Evolutionary conservation across 2,113 vertebrate species (phyloP).

Genomic region (Pterocles gutturalis): DNA sequence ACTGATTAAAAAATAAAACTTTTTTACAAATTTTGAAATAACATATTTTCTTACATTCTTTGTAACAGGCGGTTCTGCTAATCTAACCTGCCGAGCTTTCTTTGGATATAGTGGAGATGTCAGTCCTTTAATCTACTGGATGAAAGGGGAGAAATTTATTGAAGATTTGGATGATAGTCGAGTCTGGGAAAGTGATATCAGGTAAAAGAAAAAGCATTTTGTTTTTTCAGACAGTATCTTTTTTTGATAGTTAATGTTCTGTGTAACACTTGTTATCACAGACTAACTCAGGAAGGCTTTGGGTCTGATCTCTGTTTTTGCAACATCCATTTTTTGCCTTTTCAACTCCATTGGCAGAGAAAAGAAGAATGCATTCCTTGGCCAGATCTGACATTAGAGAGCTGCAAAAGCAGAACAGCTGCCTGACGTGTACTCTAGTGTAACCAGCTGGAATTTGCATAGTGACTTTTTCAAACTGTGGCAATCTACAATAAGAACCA

Average conservation of each 20-base stretch:
- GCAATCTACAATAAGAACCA: background rate
- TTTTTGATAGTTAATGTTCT: background rate
- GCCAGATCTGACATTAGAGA: background rate
- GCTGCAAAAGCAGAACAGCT: background rate
- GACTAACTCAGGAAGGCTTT: background rate
- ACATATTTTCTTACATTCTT: constrained; percentile 61
- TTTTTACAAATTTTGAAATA: constrained; percentile 10
- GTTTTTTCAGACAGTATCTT: background rate
- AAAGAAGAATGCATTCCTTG: background rate
- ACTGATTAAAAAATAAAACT: background rate
- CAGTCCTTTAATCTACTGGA: constrained; percentile 97
- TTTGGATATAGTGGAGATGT: constrained; percentile 98
- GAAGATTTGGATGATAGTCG: constrained; percentile 97
- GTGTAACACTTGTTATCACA: background rate
- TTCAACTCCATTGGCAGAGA: background rate
- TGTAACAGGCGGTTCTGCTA: constrained; percentile 88
- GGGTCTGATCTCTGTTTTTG: background rate
- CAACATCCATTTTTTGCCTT: background rate
- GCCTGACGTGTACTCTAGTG: fast-evolving
- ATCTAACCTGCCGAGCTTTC: constrained; percentile 96
- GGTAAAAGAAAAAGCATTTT: constrained; percentile 79
- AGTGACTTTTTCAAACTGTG: background rate
- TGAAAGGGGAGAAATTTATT: constrained; percentile 99
- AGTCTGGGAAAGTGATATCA: constrained; percentile 96
- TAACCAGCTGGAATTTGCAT: background rate